Percentiles rank a stretch among this genome's conserved stretches.
Conservation (phyloP, 2,113 vertebrate genomes). For the Hippocampus barbouri region DNA sequence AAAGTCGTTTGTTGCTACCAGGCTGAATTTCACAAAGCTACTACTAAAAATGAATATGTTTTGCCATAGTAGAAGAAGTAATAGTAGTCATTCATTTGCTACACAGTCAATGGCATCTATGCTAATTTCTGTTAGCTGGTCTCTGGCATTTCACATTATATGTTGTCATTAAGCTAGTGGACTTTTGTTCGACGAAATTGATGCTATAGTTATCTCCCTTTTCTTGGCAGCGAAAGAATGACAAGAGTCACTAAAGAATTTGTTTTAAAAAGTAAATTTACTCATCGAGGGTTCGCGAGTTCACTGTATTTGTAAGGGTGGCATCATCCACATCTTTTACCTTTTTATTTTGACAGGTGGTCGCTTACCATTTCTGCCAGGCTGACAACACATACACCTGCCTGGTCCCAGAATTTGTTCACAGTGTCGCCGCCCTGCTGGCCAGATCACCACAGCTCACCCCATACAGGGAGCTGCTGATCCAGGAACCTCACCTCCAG, state of each 20-base stretch:
- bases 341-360: constrained; percentile 75
- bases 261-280: background rate
- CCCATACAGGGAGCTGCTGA: constrained; percentile 84
- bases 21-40: background rate
- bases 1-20: constrained; percentile 10
- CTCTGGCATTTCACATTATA: no score
- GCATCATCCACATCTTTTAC: background rate
- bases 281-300: background rate
- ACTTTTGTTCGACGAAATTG: no score
- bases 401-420: constrained; percentile 94
- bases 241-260: no score
- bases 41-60: background rate
- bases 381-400: constrained; percentile 98
- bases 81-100: no score
- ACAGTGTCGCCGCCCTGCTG: constrained; percentile 89
- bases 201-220: no score
- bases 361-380: constrained; percentile 97
- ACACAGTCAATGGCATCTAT: background rate
- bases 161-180: no score
- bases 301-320: background rate
- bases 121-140: no score
- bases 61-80: no score
- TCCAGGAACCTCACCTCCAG: constrained; percentile 85
- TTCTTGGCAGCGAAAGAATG: no score
- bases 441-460: constrained; percentile 82